Conservation (phyloP, 2,797 vertebrate genomes). For the Lophius americanus region DNA sequence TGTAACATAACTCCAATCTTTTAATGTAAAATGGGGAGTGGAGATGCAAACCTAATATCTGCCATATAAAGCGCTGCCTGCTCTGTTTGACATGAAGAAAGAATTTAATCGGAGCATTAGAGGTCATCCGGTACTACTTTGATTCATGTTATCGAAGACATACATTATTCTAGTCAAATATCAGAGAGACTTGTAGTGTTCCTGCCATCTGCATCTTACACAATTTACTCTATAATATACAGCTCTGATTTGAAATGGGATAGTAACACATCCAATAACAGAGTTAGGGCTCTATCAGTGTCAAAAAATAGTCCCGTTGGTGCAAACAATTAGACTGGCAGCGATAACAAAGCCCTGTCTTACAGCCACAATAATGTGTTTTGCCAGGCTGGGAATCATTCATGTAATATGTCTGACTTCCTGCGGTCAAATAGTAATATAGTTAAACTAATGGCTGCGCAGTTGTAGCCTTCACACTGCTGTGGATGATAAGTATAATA, state of each 20-base stretch:
- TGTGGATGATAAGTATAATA: conserved; percentile 63
- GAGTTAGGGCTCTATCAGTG: conserved; percentile 40
- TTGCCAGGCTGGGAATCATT: conserved; percentile 57
- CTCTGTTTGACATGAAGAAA: conserved; percentile 19
- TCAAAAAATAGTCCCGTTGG: conserved; percentile 48
- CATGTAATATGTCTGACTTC: conserved; percentile 51
- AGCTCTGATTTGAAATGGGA: conserved; percentile 53
- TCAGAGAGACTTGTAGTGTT: conserved; percentile 19
- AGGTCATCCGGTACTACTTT: conserved; percentile 40
- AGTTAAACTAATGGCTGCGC: conserved; percentile 49
- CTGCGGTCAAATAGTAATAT: conserved; percentile 59
- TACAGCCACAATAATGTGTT: conserved; percentile 54
- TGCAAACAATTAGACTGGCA: conserved; percentile 64
- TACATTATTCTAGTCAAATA: conserved; percentile 53
- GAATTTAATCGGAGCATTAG: conserved; percentile 37
- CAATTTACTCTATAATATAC: conserved; percentile 46
- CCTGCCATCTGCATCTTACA: conserved; percentile 40
- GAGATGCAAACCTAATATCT: conserved; percentile 22
- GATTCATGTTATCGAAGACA: conserved; percentile 27
- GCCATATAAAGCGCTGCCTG: conserved; percentile 9
- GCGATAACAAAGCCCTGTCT: conserved; percentile 55
- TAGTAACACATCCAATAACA: conserved; percentile 44
- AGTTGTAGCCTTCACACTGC: conserved; percentile 42
- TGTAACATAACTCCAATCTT: background rate
- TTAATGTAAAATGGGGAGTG: background rate